Conservation (phyloP, 2,888 invertebrate genomes). For the Melieria picta region DNA sequence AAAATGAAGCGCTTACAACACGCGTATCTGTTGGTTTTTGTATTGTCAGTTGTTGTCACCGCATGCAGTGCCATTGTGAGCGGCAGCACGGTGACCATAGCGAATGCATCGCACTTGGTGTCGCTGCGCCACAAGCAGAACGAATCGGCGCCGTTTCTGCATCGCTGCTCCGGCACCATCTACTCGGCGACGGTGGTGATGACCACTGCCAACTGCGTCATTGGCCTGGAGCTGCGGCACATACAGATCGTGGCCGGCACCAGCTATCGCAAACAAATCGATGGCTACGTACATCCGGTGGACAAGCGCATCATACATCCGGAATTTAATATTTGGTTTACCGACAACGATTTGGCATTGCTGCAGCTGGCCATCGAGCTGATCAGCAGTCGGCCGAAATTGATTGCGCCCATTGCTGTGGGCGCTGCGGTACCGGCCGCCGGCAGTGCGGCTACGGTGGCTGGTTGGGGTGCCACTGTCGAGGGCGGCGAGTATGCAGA, state of each 20-base stretch:
- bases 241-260: conserved; percentile 68
- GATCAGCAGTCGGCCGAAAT: neutral
- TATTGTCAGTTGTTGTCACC: no score
- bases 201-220: conserved; percentile 63
- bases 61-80: conserved; percentile 53
- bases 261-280: conserved; percentile 61
- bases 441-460: conserved; percentile 38
- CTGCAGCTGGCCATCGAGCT: conserved; percentile 53
- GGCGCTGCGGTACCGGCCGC: conserved; percentile 20
- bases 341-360: conserved; percentile 66
- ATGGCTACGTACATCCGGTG: conserved; percentile 42
- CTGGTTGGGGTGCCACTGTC: conserved; percentile 45
- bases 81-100: conserved; percentile 47
- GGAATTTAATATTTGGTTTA: conserved; percentile 58
- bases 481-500: conserved; percentile 45
- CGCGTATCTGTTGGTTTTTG: no score
- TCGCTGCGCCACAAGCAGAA: conserved; percentile 49
- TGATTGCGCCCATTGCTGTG: conserved; percentile 27
- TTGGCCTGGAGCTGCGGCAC: conserved; percentile 5
- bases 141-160: conserved; percentile 26
- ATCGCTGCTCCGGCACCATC: conserved; percentile 54
- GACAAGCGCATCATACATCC: conserved; percentile 59
- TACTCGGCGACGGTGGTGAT: conserved; percentile 52
- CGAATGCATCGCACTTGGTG: conserved; percentile 49
- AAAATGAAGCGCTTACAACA: no score